phyloP scores from a whole-genome alignment of 2,888 invertebrate genomes.

The Erebia epiphron region DNA sequence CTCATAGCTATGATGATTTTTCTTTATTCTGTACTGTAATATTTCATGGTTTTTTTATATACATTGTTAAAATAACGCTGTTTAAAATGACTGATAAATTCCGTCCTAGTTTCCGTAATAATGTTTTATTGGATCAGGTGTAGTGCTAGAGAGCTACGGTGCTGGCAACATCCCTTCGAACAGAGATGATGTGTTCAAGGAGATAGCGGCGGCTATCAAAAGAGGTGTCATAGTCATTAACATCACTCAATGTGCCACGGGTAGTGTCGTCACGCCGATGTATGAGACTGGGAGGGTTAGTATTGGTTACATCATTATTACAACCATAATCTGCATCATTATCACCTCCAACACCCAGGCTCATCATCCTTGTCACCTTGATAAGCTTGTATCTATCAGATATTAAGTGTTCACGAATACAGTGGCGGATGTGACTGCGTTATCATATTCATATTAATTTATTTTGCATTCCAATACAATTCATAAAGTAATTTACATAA shows the following conservation, averaged over 20 bases:
- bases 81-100: no score
- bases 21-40: no score
- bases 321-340: not conserved
- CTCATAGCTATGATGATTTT: no score
- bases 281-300: conserved; percentile 93
- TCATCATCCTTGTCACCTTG: not conserved
- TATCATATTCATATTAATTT: no score
- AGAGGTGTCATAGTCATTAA: conserved; percentile 94
- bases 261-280: conserved; percentile 87
- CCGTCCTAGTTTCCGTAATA: no score
- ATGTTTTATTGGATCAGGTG: conserved; percentile 70
- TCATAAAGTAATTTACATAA: no score
- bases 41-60: no score
- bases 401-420: not conserved
- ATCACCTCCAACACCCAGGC: no score
- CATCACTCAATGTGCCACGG: conserved; percentile 94
- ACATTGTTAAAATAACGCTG: no score
- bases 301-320: not conserved
- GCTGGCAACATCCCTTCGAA: conserved; percentile 96
- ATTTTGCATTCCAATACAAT: no score
- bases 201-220: conserved; percentile 86
- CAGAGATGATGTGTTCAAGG: conserved; percentile 89
- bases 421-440: not conserved
- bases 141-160: conserved; percentile 96
- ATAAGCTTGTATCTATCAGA: not conserved